Conservation (phyloP, 2,797 vertebrate genomes). For the Psittacula derbiana region DNA sequence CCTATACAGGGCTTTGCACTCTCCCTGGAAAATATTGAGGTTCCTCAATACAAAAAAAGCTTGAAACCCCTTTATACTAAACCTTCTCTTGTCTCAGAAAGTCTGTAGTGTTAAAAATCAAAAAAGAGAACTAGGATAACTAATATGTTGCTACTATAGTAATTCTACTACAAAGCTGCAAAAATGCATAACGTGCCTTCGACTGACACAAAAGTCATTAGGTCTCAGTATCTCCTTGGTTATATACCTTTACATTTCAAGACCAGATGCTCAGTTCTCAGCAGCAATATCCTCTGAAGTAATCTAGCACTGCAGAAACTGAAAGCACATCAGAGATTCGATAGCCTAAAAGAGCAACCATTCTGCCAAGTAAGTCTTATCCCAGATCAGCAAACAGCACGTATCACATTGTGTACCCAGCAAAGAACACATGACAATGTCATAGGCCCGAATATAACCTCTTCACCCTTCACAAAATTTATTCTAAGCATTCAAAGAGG, state of each 20-base stretch:
- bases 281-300: background rate
- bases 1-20: fast-evolving
- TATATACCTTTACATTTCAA: background rate
- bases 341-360: background rate
- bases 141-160: background rate
- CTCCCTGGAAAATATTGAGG: background rate
- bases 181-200: background rate
- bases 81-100: background rate
- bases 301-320: background rate
- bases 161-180: background rate
- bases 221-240: background rate
- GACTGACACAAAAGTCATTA: background rate
- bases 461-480: background rate
- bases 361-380: background rate
- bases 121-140: background rate
- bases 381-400: slow-evolving; percentile 11
- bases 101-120: background rate
- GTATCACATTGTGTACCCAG: background rate
- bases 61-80: background rate
- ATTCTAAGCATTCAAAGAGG: background rate
- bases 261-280: background rate
- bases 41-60: background rate
- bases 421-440: background rate
- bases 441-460: background rate
- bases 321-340: background rate